A percentile compares a stretch with the other conserved stretches of the same genome.
phyloP scores from a whole-genome alignment of 2,113 vertebrate species.

The Oncorhynchus mykiss region DNA sequence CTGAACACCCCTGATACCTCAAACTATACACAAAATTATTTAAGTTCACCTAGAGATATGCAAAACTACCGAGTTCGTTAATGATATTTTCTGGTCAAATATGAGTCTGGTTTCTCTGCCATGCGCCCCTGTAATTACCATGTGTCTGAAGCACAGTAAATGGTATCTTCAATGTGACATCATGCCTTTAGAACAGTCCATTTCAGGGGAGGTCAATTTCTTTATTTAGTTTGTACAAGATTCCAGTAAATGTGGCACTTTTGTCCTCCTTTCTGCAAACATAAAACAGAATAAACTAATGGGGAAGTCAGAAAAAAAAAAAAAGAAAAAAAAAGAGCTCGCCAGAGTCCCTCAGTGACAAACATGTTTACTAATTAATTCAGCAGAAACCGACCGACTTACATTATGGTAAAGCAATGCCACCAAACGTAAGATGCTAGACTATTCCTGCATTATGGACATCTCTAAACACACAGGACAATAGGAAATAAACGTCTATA shows the following conservation, averaged over 20 bases:
- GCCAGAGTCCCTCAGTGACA: neutral
- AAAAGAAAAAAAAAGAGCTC: neutral
- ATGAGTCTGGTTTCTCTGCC: conserved; percentile 7
- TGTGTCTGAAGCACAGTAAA: neutral
- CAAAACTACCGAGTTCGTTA: conserved; percentile 47
- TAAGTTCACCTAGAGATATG: conserved; percentile 70
- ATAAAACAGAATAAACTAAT: conserved; percentile 20
- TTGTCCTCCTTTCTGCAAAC: conserved; percentile 7
- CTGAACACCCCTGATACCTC: conserved; percentile 70
- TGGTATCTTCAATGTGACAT: neutral
- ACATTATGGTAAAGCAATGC: conserved; percentile 20
- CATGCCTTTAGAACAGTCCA: conserved; percentile 7
- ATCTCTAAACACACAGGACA: neutral
- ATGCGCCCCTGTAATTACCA: neutral
- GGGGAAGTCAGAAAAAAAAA: neutral
- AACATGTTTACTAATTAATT: neutral
- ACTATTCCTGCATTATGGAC: conserved; percentile 17
- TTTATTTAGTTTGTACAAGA: neutral
- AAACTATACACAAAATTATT: conserved; percentile 63
- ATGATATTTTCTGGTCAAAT: conserved; percentile 26
- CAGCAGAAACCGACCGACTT: conserved; percentile 25
- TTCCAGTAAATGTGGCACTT: conserved; percentile 15
- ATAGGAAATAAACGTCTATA: neutral
- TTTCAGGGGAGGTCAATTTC: neutral
- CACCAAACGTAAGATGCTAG: neutral